Percentiles rank a stretch among this genome's conserved stretches.
Evolutionary conservation across 2,888 invertebrate genomes (phyloP).

Genomic region (Pristionchus fissidentatus): DNA sequence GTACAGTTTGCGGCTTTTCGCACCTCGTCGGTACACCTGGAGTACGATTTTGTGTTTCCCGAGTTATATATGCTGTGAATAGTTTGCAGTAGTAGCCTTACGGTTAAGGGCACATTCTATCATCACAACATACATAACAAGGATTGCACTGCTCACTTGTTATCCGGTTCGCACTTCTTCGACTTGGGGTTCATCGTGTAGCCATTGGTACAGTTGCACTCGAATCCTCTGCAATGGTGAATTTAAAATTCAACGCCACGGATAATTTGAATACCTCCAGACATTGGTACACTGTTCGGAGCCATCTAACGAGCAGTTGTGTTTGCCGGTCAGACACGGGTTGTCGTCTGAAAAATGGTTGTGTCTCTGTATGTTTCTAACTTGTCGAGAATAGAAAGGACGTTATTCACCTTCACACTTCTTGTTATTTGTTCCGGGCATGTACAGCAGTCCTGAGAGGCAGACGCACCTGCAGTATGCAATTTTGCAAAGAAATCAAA

Average conservation of each 20-base stretch:
- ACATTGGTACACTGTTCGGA: slow-evolving; percentile 41
- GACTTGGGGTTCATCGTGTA: background rate
- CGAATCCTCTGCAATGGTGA: background rate
- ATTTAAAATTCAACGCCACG: too few species aligned
- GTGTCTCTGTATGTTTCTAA: background rate
- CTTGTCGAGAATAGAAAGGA: background rate
- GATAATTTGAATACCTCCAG: background rate
- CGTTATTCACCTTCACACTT: background rate
- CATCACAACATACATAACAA: background rate
- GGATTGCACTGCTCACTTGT: background rate
- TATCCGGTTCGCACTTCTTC: slow-evolving; percentile 27
- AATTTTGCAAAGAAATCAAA: too few species aligned
- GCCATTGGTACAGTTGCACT: slow-evolving; percentile 41
- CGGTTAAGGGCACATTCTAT: too few species aligned
- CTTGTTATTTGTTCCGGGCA: background rate
- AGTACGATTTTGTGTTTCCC: background rate
- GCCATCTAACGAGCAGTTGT: slow-evolving; percentile 80
- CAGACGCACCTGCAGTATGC: background rate
- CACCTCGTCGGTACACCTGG: background rate
- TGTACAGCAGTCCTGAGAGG: background rate
- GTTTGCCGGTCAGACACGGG: slow-evolving; percentile 83
- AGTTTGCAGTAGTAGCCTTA: too few species aligned
- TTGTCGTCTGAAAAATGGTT: slow-evolving; percentile 83
- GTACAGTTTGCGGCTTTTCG: background rate
- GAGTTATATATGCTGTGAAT: too few species aligned